These are phyloP conservation scores for Porites cylindrica DNA, from an alignment of 92 coral and sea anemone genomes.

Conservation along the genomic window DNA sequence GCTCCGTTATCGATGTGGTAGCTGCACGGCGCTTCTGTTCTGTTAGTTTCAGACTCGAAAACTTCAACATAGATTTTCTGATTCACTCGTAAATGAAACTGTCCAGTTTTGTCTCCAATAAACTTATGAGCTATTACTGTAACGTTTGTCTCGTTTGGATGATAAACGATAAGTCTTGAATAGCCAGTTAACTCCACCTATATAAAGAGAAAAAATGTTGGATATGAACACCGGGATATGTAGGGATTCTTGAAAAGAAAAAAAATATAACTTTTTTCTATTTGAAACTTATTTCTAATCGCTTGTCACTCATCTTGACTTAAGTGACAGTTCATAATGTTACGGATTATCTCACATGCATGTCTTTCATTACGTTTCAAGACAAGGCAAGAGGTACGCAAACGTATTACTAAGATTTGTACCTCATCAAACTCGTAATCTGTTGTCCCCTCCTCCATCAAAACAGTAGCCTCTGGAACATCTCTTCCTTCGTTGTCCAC, in stretches of 20 bases:
- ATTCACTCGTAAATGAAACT: conserved; percentile 82
- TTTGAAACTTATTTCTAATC: too few species aligned
- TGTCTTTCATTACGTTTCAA: neutral
- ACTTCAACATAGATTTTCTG: conserved; percentile 94
- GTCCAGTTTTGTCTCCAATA: conserved; percentile 96
- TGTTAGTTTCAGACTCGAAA: conserved; percentile 86
- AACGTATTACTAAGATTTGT: neutral
- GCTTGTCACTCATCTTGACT: too few species aligned
- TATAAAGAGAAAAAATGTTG: neutral
- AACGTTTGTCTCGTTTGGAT: conserved; percentile 78
- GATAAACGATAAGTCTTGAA: conserved; percentile 90
- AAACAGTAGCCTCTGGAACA: conserved; percentile 92
- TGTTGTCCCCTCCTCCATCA: conserved; percentile 87
- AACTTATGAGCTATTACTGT: conserved; percentile 87
- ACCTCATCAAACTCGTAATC: conserved; percentile 92
- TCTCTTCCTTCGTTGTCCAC: conserved; percentile 92
- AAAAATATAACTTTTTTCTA: too few species aligned
- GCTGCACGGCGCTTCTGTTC: conserved; percentile 99
- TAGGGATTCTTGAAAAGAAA: neutral
- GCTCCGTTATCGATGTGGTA: conserved; percentile 88
- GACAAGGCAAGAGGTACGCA: too few species aligned
- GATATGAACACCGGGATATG: too few species aligned
- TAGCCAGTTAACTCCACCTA: conserved; percentile 85
- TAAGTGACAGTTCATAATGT: too few species aligned
- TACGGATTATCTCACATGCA: neutral